Percentiles rank a stretch among this genome's conserved stretches.
Conservation (phyloP, 2,888 invertebrate genomes). For the Seira sanloemensis region DNA sequence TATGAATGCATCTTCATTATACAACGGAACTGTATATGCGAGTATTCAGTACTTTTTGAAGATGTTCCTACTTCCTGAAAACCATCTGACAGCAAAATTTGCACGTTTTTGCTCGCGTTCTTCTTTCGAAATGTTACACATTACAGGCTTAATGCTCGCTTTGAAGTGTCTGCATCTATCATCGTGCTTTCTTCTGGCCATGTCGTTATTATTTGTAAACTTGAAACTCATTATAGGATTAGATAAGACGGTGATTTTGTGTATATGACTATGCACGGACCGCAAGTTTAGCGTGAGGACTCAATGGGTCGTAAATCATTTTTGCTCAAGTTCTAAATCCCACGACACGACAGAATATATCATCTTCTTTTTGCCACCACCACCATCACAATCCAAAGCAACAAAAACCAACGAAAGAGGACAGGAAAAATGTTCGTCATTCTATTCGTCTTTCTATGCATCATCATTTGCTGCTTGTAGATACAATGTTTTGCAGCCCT, state of each 20-base stretch:
- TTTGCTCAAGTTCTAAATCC: constrained; percentile 57
- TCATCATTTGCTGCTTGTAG: background rate
- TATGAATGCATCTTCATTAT: no score
- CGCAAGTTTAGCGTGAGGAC: constrained; percentile 39
- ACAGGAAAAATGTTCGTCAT: constrained; percentile 50
- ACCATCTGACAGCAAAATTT: constrained; percentile 27
- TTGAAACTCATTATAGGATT: constrained; percentile 58
- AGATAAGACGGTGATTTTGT: constrained; percentile 29
- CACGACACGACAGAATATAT: constrained; percentile 51
- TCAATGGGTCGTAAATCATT: constrained; percentile 65
- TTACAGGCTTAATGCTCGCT: background rate
- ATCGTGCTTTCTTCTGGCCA: constrained; percentile 35
- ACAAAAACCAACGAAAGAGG: constrained; percentile 31
- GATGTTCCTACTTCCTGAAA: constrained; percentile 3
- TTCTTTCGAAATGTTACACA: background rate
- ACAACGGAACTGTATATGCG: no score
- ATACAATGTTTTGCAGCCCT: no score
- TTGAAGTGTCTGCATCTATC: constrained; percentile 5
- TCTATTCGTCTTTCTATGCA: constrained; percentile 18
- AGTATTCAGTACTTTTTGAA: background rate
- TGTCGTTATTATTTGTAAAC: constrained; percentile 51
- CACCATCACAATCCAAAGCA: constrained; percentile 9
- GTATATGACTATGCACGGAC: constrained; percentile 29
- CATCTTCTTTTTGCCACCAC: constrained; percentile 31
- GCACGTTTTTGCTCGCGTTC: constrained; percentile 8